Base-by-base conservation (phyloP, 2,113 vertebrate genomes). In the Laterallus jamaicensis region DNA sequence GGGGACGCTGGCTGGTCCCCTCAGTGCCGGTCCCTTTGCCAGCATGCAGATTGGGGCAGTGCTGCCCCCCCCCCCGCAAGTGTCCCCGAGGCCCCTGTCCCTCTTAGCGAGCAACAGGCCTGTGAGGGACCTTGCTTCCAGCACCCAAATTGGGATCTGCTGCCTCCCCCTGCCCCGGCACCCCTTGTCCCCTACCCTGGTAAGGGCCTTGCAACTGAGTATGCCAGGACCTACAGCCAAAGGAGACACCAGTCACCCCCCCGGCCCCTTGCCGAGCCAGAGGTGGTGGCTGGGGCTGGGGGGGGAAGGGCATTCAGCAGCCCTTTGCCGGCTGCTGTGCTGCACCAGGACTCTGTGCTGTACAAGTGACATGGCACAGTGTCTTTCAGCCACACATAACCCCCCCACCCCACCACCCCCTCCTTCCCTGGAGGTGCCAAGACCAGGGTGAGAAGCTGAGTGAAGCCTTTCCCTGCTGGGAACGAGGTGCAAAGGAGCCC, bases 351-450 rank as follows among this genome's bases (percentile, higher is more conserved):
- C 59, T 76, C 73, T 77, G 63, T 60, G 63, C 49, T 50, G 59
- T 0, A 0, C 6, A 40, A 13, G 9, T 7, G 82, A 63, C 83
- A 75, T 0, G 0, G 18, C 17, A 3, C 74, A 80, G 58, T 1
- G 8, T 28, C 10, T 69, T 66, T 78, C 66, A 49, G 44, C 44
- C 44, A 47, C 44, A 47, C 44, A 47, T 47, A 47, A 47, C 44
- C 44, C 44, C 44, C 44, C 44, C 18, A 44, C 17, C 18, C 37
- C 47, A 3, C 9, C 28, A 55, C 19, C 10, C 22, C 3, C 15
- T 5, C 4, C 29, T 6, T 1, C 18, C 8, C 24, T 18, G 0
- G 0, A 7, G 49, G 68, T 44, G 32, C 47, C 0, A 19, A 0
- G 67, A 50, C 39, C 4, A 8, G 56, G 0, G 18, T 56, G 39